Conservation (phyloP, 2,797 vertebrate species). For the Masticophis lateralis region DNA sequence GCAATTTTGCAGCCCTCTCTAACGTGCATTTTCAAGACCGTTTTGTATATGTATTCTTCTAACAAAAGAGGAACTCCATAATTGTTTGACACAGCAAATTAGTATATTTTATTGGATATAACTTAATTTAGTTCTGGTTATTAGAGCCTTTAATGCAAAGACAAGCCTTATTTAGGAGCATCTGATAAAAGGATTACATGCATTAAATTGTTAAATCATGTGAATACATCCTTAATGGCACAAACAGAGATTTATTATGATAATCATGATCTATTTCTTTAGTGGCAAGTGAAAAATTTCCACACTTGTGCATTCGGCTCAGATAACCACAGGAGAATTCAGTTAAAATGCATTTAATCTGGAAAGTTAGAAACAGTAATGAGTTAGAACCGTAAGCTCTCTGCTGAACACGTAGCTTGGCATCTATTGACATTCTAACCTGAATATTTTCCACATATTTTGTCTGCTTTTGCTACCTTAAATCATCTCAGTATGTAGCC, state of each 20-base stretch:
- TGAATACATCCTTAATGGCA: constrained; percentile 19
- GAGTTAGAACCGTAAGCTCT: neutral
- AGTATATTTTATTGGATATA: constrained; percentile 22
- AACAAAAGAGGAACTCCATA: constrained; percentile 24
- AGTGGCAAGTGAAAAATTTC: neutral
- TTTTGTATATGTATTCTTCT: constrained; percentile 1
- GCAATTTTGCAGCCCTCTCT: neutral
- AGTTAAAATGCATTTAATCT: constrained; percentile 18
- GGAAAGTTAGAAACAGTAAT: neutral
- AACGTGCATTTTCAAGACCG: neutral
- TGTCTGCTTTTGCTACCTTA: neutral
- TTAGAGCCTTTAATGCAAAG: constrained; percentile 17
- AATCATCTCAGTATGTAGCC: neutral
- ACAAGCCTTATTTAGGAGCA: constrained; percentile 14
- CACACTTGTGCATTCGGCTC: neutral
- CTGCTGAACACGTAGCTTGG: neutral
- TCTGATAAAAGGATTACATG: neutral
- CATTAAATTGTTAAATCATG: constrained; percentile 28
- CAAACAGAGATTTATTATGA: constrained; percentile 15
- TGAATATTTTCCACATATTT: neutral
- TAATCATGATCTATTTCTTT: neutral
- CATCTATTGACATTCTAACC: neutral
- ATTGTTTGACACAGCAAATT: constrained; percentile 18
- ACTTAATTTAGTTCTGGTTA: constrained; percentile 18
- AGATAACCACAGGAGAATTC: neutral